Evolutionary conservation across 2,888 invertebrate genomes (phyloP), one percentile per base, ranked within the genome.

Genomic region (Rhagium mordax): DNA sequence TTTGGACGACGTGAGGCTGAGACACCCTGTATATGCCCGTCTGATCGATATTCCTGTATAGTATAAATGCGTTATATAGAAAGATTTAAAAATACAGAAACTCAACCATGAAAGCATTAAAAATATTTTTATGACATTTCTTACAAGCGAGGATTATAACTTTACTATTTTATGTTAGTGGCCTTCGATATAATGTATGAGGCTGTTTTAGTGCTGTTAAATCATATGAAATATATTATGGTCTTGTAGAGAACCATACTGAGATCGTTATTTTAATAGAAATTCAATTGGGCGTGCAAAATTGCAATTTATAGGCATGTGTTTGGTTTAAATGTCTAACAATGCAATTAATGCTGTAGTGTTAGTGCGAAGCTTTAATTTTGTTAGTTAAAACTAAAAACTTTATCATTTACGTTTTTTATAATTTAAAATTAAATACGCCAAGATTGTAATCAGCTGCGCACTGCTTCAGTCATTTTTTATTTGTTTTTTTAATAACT

Each of bases 201-300:
- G 21, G 47, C 6, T 20, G 21, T 61, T 61, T 61, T 61, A 61
- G 29, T 16, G 21, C 18, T 47, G 4, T 5, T 18, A 33, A 61
- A 20, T 51, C 51, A 51, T 51, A 51, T 51, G 16, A 16, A 51
- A 51, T 51, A 51, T 51, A 33, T 33, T 51, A 18, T 51, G 51
- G 51, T 16, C 20, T 16, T 51, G 51, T 51, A 51, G 18, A 51
- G 51, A 51, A 47, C 61, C 61, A 21, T n/a, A 61, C 61, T 47
- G 61, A 13, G 33, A 29, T 61, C 47, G 61, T 61, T 61, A 61
- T 61, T 61, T 61, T 61, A 61, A 61, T 61, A 61, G 61, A 21
- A 61, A 21, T 41, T 61, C 33, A 47, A 61, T 61, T 61, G 21
- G 47, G 61, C 61, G 21, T 61, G 21, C 18, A 61, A 21, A 47